Base-by-base conservation (phyloP, 2,888 invertebrate genomes). In the Pterostichus madidus region DNA sequence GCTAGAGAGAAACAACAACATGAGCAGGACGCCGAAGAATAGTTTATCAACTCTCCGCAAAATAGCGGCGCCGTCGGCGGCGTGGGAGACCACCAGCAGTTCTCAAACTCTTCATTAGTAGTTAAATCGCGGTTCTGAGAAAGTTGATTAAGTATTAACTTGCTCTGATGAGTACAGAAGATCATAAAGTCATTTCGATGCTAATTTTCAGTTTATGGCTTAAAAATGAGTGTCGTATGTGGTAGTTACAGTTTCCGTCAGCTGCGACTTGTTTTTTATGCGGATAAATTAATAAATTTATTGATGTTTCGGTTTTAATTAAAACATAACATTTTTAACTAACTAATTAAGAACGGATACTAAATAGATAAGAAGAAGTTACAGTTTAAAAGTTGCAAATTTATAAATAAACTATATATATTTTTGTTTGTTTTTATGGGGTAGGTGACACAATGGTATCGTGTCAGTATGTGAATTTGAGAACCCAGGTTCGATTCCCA, bases 31-130 rank as follows among this genome's bases (percentile, higher is more conserved):
- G 39, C 56, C 13, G 1, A 24, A 31, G 59, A 49, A 35, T 71
- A 24, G 39, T 71, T 71, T 44, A 71, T 71, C 64, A 71, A 71
- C 17, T 44, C 68, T 44, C 44, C 24, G 24, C 44, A 68, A 68
- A 68, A 15, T 4, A 4, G 64, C 64, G 68, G 68, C 68, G 68
- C 68, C 39, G 15, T 10, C 17, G 68, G 68, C 68, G 39, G 68
- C 68, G 68, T 71, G 68, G 68, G 68, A 71, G 68, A 71, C 68
- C 68, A 71, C 68, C 68, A 71, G 68, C 39, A 39, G 8, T 10
- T 17, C 68, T 44, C 68, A 71, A 71, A 39, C 39, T 71, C 15
- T 71, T 46, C 44, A 71, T 15, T 6, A 71, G 15, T 11, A 64
- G 13, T 39, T 39, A 39, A 39, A 39, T 5, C 8, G 39, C 5